A percentile compares a stretch with the other conserved stretches of the same genome.
phyloP scores from a whole-genome alignment of 2,888 invertebrate species.

The Troides aeacus region DNA sequence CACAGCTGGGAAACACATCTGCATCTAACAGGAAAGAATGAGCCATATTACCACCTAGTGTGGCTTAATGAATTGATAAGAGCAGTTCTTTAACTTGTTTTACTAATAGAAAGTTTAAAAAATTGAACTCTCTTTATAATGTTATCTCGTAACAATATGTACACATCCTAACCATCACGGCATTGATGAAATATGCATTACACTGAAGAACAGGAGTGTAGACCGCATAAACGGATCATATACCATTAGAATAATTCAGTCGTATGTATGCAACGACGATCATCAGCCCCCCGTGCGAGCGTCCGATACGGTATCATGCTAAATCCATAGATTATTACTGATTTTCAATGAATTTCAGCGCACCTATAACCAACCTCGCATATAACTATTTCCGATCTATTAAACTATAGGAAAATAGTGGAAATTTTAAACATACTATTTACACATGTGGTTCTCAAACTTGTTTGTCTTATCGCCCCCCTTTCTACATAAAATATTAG shows the following conservation, averaged over 20 bases:
- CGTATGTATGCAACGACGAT: constrained; percentile 54
- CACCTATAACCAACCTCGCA: constrained; percentile 4
- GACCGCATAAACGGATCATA: constrained; percentile 35
- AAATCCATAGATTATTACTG: constrained; percentile 51
- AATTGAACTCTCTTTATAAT: too few species aligned
- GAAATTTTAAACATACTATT: constrained; percentile 7
- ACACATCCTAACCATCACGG: too few species aligned
- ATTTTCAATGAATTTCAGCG: constrained; percentile 38
- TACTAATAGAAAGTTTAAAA: too few species aligned
- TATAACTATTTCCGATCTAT: background rate
- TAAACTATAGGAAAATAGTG: background rate
- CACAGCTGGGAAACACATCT: too few species aligned
- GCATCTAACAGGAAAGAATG: too few species aligned
- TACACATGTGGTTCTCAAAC: too few species aligned
- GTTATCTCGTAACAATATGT: too few species aligned
- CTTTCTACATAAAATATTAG: too few species aligned
- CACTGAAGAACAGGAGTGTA: constrained; percentile 19
- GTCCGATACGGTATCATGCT: constrained; percentile 48
- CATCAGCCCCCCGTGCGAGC: constrained; percentile 43
- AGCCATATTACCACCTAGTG: too few species aligned
- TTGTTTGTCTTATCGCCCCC: too few species aligned
- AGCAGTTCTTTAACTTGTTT: too few species aligned
- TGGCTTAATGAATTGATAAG: too few species aligned
- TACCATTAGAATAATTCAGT: constrained; percentile 59
- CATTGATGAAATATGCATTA: constrained; percentile 3